A percentile compares a stretch with the other conserved stretches of the same genome.
Conservation (phyloP, 2,888 invertebrate species). For the Tachystola acroxantha region DNA sequence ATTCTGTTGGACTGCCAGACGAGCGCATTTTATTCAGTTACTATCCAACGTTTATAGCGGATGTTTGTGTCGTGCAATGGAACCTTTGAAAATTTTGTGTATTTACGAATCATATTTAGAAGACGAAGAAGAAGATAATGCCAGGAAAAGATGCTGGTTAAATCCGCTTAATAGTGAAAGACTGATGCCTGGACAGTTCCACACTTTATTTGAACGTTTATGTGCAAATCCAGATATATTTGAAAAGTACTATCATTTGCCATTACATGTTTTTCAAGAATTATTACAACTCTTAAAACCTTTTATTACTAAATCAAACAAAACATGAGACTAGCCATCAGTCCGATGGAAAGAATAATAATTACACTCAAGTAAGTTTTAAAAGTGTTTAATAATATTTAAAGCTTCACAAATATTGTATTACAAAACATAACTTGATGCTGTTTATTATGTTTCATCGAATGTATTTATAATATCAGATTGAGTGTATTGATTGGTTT, state of each 20-base stretch:
- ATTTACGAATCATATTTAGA: constrained; percentile 8
- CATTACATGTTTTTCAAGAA: constrained; percentile 15
- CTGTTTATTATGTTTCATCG: background rate
- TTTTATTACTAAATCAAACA: constrained; percentile 14
- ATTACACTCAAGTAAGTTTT: constrained; percentile 12
- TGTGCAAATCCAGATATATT: constrained; percentile 9
- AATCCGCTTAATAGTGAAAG: constrained; percentile 8
- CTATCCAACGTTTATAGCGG: constrained; percentile 7
- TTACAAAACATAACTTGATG: background rate
- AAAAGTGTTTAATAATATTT: background rate
- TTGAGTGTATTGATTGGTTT: no score
- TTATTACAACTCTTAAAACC: constrained; percentile 10
- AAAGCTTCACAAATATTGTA: background rate
- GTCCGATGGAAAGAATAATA: constrained; percentile 13
- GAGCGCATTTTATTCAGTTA: constrained; percentile 12
- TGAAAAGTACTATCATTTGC: constrained; percentile 14
- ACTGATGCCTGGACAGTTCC: constrained; percentile 16
- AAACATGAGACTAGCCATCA: constrained; percentile 16
- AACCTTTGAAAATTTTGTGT: constrained; percentile 14
- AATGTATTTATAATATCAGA: background rate
- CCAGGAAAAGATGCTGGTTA: constrained; percentile 13
- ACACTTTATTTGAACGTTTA: constrained; percentile 13
- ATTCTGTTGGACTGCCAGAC: constrained; percentile 14
- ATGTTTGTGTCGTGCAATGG: constrained; percentile 13
- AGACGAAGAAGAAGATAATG: constrained; percentile 8